Percentiles rank a stretch among this genome's conserved stretches.
phyloP scores from a whole-genome alignment of 2,888 invertebrate species.

The Laothoe populi region DNA sequence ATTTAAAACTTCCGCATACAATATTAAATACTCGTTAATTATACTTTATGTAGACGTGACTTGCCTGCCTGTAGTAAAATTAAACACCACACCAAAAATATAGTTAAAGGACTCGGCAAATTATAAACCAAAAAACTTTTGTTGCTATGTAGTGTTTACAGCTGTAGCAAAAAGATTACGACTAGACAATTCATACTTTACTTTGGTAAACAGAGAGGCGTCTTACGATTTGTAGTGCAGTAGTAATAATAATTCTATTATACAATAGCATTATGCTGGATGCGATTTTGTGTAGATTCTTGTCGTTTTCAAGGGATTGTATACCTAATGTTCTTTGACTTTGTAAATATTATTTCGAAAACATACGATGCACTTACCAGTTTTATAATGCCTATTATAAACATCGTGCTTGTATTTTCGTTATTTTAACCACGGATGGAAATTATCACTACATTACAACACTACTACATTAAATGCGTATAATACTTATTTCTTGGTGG shows the following conservation, averaged over 20 bases:
- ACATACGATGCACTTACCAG: neutral
- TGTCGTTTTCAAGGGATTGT: neutral
- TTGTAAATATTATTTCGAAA: neutral
- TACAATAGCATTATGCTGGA: constrained; percentile 1
- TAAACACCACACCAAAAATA: neutral
- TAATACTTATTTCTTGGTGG: no score
- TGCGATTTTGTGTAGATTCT: neutral
- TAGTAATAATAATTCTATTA: constrained; percentile 4
- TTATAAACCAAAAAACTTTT: neutral
- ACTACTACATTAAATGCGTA: no score
- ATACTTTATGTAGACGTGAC: constrained; percentile 29
- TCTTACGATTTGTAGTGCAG: constrained; percentile 5
- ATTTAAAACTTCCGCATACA: constrained; percentile 40
- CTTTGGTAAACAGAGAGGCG: neutral
- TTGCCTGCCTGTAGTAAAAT: constrained; percentile 1
- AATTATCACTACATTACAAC: no score
- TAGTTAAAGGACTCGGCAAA: neutral
- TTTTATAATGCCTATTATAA: neutral
- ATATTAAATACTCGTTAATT: constrained; percentile 33
- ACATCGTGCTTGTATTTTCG: no score
- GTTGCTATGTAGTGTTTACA: neutral
- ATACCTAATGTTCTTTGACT: neutral
- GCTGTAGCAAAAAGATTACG: neutral
- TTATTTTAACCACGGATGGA: no score
- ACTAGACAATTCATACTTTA: constrained; percentile 13